phyloP scores from a whole-genome alignment of 2,888 invertebrate genomes.

The Abscondita cerata region DNA sequence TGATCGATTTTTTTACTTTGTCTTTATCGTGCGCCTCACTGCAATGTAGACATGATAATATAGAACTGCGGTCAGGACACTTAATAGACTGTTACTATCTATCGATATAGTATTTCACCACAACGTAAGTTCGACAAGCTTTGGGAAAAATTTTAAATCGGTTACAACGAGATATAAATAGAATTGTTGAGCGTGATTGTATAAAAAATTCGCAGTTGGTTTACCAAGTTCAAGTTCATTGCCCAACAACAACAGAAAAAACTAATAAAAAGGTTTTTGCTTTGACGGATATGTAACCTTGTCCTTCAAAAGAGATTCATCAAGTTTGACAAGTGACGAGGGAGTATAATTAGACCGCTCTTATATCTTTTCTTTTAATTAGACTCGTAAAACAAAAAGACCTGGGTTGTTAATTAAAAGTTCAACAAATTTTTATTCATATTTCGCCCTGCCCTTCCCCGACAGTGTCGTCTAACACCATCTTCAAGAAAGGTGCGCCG shows the following conservation, averaged over 20 bases:
- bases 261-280: conserved; percentile 9
- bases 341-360: background rate
- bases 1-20: conserved; percentile 16
- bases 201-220: conserved; percentile 16
- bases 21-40: conserved; percentile 11
- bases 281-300: conserved; percentile 21
- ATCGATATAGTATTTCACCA: too few relatives aligned
- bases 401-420: background rate
- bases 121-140: too few relatives aligned
- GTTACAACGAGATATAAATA: conserved; percentile 14
- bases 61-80: background rate
- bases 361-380: conserved; percentile 1
- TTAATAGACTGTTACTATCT: too few relatives aligned
- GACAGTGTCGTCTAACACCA: too few relatives aligned
- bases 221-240: conserved; percentile 26
- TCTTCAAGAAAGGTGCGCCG: too few relatives aligned
- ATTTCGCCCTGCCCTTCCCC: too few relatives aligned
- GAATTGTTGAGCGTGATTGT: conserved; percentile 1
- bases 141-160: background rate
- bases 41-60: conserved; percentile 22
- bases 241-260: conserved; percentile 19
- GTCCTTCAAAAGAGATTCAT: conserved; percentile 16
- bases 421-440: too few relatives aligned
- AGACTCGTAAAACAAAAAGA: background rate
- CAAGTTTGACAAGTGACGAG: conserved; percentile 11